These are phyloP conservation scores for Heliconius hewitsoni DNA, from an alignment of 1,140 invertebrate genomes.

Conservation along the genomic window DNA sequence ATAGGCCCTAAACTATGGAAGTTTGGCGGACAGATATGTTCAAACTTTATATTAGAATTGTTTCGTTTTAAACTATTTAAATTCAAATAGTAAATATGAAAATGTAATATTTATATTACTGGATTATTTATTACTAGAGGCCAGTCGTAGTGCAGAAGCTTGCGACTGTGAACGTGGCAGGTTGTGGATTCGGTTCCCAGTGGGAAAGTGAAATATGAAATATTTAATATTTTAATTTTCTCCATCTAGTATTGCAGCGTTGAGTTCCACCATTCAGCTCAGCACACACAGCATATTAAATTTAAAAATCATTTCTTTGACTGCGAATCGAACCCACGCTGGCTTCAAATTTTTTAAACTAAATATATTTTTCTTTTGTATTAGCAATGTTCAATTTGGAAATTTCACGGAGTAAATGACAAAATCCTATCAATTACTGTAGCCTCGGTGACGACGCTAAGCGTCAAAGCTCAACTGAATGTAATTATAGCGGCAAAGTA, in stretches of 20 bases:
- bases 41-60: background rate
- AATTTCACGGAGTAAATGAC: background rate
- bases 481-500: background rate
- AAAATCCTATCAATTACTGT: background rate
- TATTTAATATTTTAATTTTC: background rate
- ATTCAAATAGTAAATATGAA: background rate
- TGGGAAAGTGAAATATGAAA: no score
- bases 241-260: no score
- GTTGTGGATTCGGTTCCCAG: background rate
- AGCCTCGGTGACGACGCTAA: background rate
- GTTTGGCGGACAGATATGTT: background rate
- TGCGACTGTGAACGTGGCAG: no score
- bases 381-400: background rate
- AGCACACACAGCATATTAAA: no score
- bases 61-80: background rate
- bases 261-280: no score
- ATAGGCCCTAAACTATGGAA: conserved; percentile 1
- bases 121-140: no score
- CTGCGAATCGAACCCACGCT: no score
- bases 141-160: no score
- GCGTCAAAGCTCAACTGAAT: conserved; percentile 2
- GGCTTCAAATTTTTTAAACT: no score
- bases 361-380: background rate
- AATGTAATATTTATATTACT: background rate
- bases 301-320: no score